Percentiles rank a stretch among this genome's conserved stretches.
phyloP scores from a whole-genome alignment of 1,140 invertebrate species.

The Drosophila varians region DNA sequence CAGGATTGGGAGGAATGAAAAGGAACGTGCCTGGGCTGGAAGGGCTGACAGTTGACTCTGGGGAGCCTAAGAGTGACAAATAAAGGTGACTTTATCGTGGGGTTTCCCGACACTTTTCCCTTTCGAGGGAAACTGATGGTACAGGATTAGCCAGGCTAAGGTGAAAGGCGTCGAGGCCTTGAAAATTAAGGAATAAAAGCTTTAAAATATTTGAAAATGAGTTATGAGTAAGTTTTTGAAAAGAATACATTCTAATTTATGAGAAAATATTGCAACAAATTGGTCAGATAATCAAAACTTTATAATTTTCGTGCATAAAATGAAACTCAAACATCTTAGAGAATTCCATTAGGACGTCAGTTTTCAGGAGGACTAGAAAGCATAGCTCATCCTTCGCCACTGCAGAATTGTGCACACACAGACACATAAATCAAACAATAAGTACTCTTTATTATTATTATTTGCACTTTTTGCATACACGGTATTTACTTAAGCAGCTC shows the following conservation, averaged over 20 bases:
- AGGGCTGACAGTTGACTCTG: constrained; percentile 45
- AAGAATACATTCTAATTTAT: background rate
- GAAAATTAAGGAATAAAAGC: constrained; percentile 6
- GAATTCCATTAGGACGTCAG: background rate
- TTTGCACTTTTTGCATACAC: constrained; percentile 83
- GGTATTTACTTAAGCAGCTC: constrained; percentile 75
- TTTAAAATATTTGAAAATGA: background rate
- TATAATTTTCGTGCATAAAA: background rate
- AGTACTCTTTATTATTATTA: constrained; percentile 84
- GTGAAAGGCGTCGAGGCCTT: background rate
- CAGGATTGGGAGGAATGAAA: constrained; percentile 36
- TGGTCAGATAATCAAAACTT: too few relatives aligned
- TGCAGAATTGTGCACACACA: constrained; percentile 74
- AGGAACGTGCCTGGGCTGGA: constrained; percentile 53
- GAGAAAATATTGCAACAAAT: background rate
- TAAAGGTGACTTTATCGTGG: constrained; percentile 76
- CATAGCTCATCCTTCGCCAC: constrained; percentile 24
- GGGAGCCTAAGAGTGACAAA: constrained; percentile 73
- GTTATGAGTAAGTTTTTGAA: background rate
- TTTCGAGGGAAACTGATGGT: constrained; percentile 45
- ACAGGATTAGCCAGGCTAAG: constrained; percentile 39
- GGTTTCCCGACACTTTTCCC: constrained; percentile 2
- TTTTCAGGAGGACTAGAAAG: constrained; percentile 1
- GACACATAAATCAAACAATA: constrained; percentile 83
- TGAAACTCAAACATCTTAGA: background rate